Evolutionary conservation across 2,888 invertebrate genomes (phyloP).

Genomic region (Listrodromus nycthemerus): DNA sequence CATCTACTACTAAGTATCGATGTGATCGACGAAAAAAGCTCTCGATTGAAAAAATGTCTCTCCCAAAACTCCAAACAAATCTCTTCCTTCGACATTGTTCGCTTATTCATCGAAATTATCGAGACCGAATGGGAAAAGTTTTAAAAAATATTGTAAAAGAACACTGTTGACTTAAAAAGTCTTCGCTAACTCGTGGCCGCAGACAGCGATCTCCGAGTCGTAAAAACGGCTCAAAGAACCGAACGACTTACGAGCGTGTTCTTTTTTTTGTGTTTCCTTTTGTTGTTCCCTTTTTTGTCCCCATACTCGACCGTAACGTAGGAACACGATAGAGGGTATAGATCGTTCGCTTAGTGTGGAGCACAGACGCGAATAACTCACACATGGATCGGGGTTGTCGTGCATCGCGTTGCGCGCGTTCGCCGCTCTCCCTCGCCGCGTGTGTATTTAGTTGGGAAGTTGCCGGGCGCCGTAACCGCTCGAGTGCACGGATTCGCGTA

Average conservation of each 20-base stretch:
- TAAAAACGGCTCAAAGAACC: conserved; percentile 60
- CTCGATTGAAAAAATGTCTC: too few species aligned
- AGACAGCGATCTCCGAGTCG: conserved; percentile 60
- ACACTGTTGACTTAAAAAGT: conserved; percentile 42
- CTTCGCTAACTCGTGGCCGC: conserved; percentile 40
- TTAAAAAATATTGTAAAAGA: neutral
- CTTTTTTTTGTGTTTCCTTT: conserved; percentile 17
- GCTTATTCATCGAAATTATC: conserved; percentile 22
- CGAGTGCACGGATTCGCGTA: conserved; percentile 76
- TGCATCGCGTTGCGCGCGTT: conserved; percentile 34
- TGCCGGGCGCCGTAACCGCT: conserved; percentile 74
- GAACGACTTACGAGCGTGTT: conserved; percentile 50
- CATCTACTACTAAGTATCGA: too few species aligned
- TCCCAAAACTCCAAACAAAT: too few species aligned
- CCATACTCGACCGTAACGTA: conserved; percentile 2
- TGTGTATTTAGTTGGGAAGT: conserved; percentile 65
- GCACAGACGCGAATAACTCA: conserved; percentile 17
- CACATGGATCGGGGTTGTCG: conserved; percentile 8
- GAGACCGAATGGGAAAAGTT: neutral
- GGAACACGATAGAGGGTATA: conserved; percentile 3
- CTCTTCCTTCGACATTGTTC: conserved; percentile 31
- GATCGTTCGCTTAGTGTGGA: neutral
- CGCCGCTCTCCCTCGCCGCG: conserved; percentile 34
- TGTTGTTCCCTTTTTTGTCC: conserved; percentile 23
- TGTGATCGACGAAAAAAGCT: too few species aligned